Conservation (phyloP, 2,888 invertebrate genomes). For the Pheosia gnoma region DNA sequence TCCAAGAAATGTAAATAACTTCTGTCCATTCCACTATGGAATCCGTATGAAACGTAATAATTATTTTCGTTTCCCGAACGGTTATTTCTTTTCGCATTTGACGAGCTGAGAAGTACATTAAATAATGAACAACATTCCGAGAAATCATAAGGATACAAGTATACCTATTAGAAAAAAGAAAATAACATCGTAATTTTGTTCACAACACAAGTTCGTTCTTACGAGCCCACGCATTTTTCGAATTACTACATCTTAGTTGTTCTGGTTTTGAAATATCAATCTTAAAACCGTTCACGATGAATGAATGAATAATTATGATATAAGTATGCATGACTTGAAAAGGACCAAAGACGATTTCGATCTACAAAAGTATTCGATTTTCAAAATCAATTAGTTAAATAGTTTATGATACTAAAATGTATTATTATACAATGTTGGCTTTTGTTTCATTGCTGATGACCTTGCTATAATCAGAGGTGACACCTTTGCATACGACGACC, state of each 20-base stretch:
- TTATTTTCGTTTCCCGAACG: constrained; percentile 37
- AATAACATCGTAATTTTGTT: constrained; percentile 7
- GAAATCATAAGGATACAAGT: constrained; percentile 48
- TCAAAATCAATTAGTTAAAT: too few relatives aligned
- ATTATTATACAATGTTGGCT: background rate
- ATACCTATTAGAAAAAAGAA: constrained; percentile 39
- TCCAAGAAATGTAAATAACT: constrained; percentile 3
- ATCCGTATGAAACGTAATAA: background rate
- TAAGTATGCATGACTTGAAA: background rate
- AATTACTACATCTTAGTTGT: too few relatives aligned
- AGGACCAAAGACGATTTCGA: background rate
- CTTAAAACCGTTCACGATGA: background rate
- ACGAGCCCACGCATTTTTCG: too few relatives aligned
- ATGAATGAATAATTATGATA: background rate
- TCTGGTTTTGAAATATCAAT: background rate
- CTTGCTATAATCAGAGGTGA: background rate
- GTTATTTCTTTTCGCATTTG: constrained; percentile 26
- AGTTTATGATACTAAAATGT: too few relatives aligned
- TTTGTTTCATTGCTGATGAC: background rate
- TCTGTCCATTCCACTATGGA: constrained; percentile 1
- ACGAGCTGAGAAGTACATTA: constrained; percentile 44
- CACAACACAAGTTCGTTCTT: too few relatives aligned
- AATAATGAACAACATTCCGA: constrained; percentile 42
- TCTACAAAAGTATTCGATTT: too few relatives aligned
- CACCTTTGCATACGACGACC: background rate